Conservation (phyloP, 2,113 vertebrate genomes). For the Erinaceus europaeus region DNA sequence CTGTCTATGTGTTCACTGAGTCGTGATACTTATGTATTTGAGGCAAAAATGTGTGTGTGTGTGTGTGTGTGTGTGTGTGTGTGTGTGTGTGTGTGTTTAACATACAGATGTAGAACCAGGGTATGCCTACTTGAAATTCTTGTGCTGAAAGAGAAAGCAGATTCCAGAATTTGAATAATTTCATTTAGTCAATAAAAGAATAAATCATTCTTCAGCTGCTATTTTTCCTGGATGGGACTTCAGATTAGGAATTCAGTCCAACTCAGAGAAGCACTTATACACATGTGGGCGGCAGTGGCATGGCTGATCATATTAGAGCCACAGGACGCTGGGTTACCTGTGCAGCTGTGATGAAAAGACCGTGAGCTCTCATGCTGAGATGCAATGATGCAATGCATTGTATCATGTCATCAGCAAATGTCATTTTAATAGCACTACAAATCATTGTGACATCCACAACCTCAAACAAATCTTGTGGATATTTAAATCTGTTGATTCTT, state of each 20-base stretch:
- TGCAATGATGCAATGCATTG: constrained; percentile 14
- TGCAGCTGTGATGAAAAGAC: constrained; percentile 57
- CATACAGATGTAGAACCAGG: background rate
- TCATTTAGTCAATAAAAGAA: constrained; percentile 64
- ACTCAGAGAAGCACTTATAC: constrained; percentile 65
- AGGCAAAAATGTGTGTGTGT: background rate
- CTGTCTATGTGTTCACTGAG: background rate
- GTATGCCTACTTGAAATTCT: constrained; percentile 39
- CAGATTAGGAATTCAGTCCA: constrained; percentile 68
- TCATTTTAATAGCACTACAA: constrained; percentile 72
- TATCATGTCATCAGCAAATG: constrained; percentile 71
- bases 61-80: background rate
- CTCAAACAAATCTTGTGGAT: constrained; percentile 67
- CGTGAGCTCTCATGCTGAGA: constrained; percentile 57
- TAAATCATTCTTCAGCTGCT: constrained; percentile 63
- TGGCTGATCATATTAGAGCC: constrained; percentile 55
- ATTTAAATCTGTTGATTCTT: constrained; percentile 61
- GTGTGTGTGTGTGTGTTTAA: background rate
- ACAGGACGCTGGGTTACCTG: constrained; percentile 55
- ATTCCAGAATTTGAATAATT: constrained; percentile 71
- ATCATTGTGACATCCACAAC: constrained; percentile 69
- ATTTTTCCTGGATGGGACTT: constrained; percentile 60
- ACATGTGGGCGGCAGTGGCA: background rate
- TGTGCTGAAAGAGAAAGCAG: constrained; percentile 35
- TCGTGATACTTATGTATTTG: background rate